Base-by-base conservation (phyloP, 2,113 vertebrate species). In the Ptychochromis oligacanthus region DNA sequence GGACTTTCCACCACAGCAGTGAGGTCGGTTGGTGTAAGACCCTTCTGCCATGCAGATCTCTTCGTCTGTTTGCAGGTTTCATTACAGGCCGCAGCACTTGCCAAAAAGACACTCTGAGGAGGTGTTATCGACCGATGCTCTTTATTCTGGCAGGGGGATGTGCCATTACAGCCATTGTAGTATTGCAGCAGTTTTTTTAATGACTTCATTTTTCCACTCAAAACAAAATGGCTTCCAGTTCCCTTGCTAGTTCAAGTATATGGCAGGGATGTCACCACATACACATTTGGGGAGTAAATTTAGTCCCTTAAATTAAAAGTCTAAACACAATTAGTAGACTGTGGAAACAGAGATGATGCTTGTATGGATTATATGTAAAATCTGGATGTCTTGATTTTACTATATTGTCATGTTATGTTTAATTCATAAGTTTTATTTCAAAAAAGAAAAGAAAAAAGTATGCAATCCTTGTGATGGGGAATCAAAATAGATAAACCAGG, bases 181-280 rank as follows among this genome's bases (percentile, higher is more conserved):
- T 76, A 80, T 88, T 81, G 82, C 79, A 88, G 91, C 59, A 49
- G 75, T 84, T 90, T 80, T n/a, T 81, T 76, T 92, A 91, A 92
- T 81, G 84, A 79, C 85, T 82, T 92, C 84, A 85, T 90, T 83
- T 83, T 88, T 79, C 36, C 64, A 74, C 75, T 88, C 60, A 78
- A 84, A 89, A 85, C 67, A 72, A 85, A 92, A 91, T 79, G 59
- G 62, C 74, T 82, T 83, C 64, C 58, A 75, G 70, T 64, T 77
- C 36, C 36, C 15, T 75, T 34, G 10, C 43, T 58, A 74, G 79
- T 64, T 82, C 87, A 72, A 87, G 79, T 86, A 84, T 81, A 55
- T 85, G 81, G 74, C 40, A 17, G 49, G 34, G 62, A 70, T 82
- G 64, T 74, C 55, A 28, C 72, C 77, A 81, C 62, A 26, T 79